Base-by-base conservation (phyloP, 2,888 invertebrate genomes). In the Drosophila affinis region DNA sequence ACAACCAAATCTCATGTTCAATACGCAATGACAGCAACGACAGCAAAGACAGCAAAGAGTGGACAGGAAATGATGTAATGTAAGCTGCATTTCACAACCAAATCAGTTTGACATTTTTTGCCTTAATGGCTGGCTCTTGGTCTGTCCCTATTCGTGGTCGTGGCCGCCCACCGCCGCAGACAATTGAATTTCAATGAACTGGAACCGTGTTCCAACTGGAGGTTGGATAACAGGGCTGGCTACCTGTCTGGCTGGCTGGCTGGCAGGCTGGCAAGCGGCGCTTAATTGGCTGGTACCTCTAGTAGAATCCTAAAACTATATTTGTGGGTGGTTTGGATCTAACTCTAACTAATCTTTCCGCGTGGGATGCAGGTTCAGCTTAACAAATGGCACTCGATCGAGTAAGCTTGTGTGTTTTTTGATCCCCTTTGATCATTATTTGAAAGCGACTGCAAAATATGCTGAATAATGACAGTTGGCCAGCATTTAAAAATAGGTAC, bases 141-240 rank as follows among this genome's bases (percentile, higher is more conserved):
- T 55, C 27, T 48, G 52, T 53, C 47, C 44, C 24, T 67, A 49
- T 52, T 59, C 39, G 57, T n/a, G 46, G 53, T 39, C 34, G 53
- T 49, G 12, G 49, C 49, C 52, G 52, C 57, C 67, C 76, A 78
- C 56, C 10, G 53, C 52, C 14, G 53, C 52, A 60, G 39, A 55
- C 77, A 74, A 79, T 63, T 77, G 61, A 74, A 59, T 63, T 56
- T 51, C 71, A 71, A 74, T 79, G 62, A 62, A 55, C 29, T 29
- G 29, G 60, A 61, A 29, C 29, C 29, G 54, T 60, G 24, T 65
- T 9, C 32, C 45, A 47, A 44, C 39, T n/a, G 7, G 46, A 45
- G 29, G 55, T 46, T 47, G 34, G 56, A 24, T 61, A 67, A 73
- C 54, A 47, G 61, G 55, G 61, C 62, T 55, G 27, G 32, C 44